A percentile compares a stretch with the other conserved stretches of the same genome.
phyloP scores from a whole-genome alignment of 2,113 vertebrate species.

The Delphinus delphis region DNA sequence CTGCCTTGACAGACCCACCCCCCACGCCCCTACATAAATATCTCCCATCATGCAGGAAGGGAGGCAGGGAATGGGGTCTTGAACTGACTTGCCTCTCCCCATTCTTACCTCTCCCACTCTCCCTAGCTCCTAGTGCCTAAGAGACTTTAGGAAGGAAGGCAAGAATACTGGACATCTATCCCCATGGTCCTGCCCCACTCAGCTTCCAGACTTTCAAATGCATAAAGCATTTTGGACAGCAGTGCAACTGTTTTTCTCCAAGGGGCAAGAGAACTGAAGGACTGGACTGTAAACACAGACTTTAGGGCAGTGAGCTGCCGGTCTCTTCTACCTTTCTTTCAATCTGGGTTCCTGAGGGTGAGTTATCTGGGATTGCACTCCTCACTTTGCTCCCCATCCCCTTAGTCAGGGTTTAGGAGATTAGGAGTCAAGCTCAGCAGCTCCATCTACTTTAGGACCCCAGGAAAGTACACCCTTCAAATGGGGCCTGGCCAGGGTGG shows the following conservation, averaged over 20 bases:
- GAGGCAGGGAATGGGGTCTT: background rate
- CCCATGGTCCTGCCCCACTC: background rate
- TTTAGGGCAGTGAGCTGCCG: background rate
- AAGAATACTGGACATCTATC: background rate
- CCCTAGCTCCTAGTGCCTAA: background rate
- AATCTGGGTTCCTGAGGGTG: background rate
- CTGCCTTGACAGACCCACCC: background rate
- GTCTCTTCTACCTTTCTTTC: background rate
- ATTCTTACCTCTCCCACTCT: background rate
- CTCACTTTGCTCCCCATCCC: background rate
- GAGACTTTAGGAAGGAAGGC: background rate
- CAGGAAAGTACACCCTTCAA: background rate
- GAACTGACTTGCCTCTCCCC: background rate
- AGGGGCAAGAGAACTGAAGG: background rate
- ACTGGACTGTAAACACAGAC: background rate
- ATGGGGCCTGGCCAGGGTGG: background rate
- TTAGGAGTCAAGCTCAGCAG: background rate
- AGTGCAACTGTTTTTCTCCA: background rate
- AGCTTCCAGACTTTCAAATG: background rate
- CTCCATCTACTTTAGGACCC: background rate
- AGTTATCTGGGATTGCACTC: background rate
- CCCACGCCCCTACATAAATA: background rate
- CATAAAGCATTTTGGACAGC: background rate
- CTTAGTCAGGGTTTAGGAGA: background rate
- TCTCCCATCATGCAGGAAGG: background rate